phyloP scores from a whole-genome alignment of 2,797 vertebrate species.

The Danio aesculapii region DNA sequence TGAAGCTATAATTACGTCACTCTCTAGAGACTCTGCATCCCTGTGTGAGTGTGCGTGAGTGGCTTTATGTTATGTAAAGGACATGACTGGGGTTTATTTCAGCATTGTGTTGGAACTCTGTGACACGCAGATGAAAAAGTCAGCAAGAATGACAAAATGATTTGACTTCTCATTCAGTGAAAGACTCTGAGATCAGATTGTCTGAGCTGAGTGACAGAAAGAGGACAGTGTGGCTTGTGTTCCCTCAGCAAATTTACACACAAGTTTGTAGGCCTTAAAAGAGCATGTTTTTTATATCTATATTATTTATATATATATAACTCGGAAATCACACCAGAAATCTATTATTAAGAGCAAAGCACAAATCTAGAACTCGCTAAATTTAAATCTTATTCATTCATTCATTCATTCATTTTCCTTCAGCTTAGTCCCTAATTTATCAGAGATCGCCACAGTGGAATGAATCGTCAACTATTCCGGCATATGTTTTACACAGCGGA shows the following conservation, averaged over 20 bases:
- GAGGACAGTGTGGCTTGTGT: constrained; percentile 21
- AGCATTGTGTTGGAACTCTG: constrained; percentile 36
- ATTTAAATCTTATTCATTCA: no score
- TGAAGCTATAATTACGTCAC: constrained; percentile 41
- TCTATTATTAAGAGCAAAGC: neutral
- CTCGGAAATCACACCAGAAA: neutral
- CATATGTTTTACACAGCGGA: no score
- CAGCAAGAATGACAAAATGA: constrained; percentile 50
- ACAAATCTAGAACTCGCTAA: neutral
- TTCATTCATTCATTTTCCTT: no score
- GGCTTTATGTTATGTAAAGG: constrained; percentile 49
- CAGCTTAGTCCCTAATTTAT: no score
- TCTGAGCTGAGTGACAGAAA: constrained; percentile 37
- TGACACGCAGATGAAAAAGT: constrained; percentile 47
- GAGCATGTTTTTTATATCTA: neutral
- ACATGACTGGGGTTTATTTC: constrained; percentile 44
- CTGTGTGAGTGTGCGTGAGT: constrained; percentile 9
- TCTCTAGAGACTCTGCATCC: constrained; percentile 13
- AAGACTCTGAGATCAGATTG: neutral
- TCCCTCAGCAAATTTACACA: constrained; percentile 28
- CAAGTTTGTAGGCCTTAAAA: neutral
- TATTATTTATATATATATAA: neutral
- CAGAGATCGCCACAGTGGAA: no score
- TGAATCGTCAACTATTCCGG: no score
- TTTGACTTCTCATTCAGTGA: constrained; percentile 36